phyloP scores from a whole-genome alignment of 1,140 invertebrate species.

The Leptestheria dahalacensis region DNA sequence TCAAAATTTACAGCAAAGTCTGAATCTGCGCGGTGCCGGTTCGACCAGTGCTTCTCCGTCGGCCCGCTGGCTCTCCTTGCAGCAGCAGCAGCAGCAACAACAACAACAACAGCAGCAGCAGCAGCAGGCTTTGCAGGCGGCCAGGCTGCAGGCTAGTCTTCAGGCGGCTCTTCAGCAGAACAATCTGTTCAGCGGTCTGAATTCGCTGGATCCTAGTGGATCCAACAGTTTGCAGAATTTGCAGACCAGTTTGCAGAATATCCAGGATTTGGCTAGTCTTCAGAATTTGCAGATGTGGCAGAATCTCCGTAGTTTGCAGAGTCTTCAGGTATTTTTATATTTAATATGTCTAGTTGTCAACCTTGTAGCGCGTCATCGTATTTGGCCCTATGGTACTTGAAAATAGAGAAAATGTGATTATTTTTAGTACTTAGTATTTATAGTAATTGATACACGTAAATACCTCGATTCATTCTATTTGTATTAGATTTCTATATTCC shows the following conservation, averaged over 20 bases:
- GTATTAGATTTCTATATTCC: neutral
- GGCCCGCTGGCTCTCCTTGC: neutral
- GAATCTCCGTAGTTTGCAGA: slow-evolving; percentile 11
- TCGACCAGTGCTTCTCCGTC: neutral
- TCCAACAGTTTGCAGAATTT: slow-evolving; percentile 10
- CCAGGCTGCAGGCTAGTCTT: slow-evolving; percentile 11
- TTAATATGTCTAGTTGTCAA: neutral
- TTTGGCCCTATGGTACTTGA: too few relatives aligned
- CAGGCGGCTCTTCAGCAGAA: slow-evolving; percentile 8
- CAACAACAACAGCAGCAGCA: slow-evolving; percentile 8
- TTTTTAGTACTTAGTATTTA: neutral
- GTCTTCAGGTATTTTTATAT: slow-evolving; percentile 9
- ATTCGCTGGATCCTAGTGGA: neutral
- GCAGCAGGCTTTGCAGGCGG: slow-evolving; percentile 4
- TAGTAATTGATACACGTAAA: neutral
- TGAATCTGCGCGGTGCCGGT: neutral
- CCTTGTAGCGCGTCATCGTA: too few relatives aligned
- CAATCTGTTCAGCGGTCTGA: neutral
- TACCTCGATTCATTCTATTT: neutral
- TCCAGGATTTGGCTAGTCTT: slow-evolving; percentile 12
- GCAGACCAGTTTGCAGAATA: slow-evolving; percentile 10
- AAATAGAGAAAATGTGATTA: too few relatives aligned
- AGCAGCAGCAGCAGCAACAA: slow-evolving; percentile 2
- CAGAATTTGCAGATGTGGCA: slow-evolving; percentile 12
- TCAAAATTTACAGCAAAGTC: slow-evolving; percentile 10